These are phyloP conservation scores for Diploptera punctata DNA, from an alignment of 2,888 invertebrate genomes.

Conservation along the genomic window DNA sequence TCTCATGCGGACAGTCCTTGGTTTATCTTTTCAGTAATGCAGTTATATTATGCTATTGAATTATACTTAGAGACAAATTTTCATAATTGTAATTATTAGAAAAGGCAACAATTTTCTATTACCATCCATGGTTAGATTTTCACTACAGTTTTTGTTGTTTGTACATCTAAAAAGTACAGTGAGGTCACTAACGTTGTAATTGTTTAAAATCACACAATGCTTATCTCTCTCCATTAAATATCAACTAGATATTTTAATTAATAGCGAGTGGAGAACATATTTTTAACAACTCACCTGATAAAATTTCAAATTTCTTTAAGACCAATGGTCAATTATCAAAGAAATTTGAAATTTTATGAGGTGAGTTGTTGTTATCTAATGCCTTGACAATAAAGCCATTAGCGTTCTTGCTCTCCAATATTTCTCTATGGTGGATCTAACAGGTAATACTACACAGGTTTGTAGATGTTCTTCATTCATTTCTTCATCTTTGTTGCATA, in stretches of 20 bases:
- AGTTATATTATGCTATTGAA: conserved; percentile 2
- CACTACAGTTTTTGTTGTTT: background rate
- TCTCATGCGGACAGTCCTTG: conserved; percentile 3
- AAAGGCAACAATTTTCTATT: background rate
- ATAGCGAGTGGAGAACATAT: background rate
- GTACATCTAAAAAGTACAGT: background rate
- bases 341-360: too few relatives aligned
- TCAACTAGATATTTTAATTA: background rate
- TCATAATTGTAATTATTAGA: background rate
- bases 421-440: too few relatives aligned
- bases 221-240: background rate
- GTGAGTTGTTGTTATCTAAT: too few relatives aligned
- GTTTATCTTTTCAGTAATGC: background rate
- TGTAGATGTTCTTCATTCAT: too few relatives aligned
- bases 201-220: background rate
- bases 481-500: too few relatives aligned
- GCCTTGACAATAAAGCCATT: too few relatives aligned
- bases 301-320: too few relatives aligned
- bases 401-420: too few relatives aligned
- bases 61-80: background rate
- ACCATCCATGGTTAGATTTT: background rate
- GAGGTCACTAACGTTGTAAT: background rate
- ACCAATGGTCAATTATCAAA: too few relatives aligned
- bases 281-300: too few relatives aligned
- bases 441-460: too few relatives aligned